A percentile compares a stretch with the other conserved stretches of the same genome.
phyloP scores from a whole-genome alignment of 2,113 vertebrate genomes.

The Callopanchax toddi region DNA sequence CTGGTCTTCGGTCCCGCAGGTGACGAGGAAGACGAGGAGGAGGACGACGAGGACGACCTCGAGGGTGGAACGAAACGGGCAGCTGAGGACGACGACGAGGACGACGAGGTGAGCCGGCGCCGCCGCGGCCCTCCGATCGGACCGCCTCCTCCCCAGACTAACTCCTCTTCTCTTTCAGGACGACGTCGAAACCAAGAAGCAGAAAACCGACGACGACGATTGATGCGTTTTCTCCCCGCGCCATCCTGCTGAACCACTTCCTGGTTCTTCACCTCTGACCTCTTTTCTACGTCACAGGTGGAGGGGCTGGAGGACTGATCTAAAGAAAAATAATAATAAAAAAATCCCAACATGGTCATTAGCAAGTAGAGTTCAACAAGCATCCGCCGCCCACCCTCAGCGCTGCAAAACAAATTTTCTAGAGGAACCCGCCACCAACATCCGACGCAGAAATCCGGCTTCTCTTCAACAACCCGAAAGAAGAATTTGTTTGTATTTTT shows the following conservation, averaged over 20 bases:
- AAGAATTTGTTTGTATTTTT: constrained; percentile 99
- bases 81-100: constrained; percentile 90
- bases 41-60: constrained; percentile 90
- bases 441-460: constrained; percentile 77
- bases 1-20: constrained; percentile 65
- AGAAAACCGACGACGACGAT: constrained; percentile 94
- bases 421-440: constrained; percentile 72
- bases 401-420: constrained; percentile 73
- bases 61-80: constrained; percentile 91
- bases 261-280: constrained; percentile 68
- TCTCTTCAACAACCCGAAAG: constrained; percentile 85
- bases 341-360: constrained; percentile 86
- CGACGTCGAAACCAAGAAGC: constrained; percentile 94
- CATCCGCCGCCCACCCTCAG: constrained; percentile 39
- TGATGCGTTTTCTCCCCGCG: constrained; percentile 75
- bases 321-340: constrained; percentile 60
- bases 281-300: constrained; percentile 56
- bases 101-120: constrained; percentile 66
- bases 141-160: fast-evolving
- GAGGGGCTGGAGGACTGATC: constrained; percentile 67
- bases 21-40: constrained; percentile 94
- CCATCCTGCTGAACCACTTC: constrained; percentile 72
- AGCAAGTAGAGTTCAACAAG: constrained; percentile 81
- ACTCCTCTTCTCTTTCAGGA: constrained; percentile 72
- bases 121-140: fast-evolving